Evolutionary conservation across 2,113 vertebrate genomes (phyloP).

Genomic region (Rhinolophus ferrumequinum): DNA sequence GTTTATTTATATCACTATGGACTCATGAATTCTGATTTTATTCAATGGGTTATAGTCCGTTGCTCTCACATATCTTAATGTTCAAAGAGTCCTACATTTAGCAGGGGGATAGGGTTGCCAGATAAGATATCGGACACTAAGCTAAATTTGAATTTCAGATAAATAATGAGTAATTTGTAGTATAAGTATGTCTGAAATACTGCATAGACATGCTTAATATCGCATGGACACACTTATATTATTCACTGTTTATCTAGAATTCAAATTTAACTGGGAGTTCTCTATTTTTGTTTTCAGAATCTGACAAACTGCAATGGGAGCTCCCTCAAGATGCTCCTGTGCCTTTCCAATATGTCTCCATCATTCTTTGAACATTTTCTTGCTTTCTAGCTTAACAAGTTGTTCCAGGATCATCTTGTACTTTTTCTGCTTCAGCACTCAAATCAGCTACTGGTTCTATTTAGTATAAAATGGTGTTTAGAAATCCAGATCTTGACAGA

Average conservation of each 20-base stretch:
- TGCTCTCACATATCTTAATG: background rate
- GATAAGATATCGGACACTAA: background rate
- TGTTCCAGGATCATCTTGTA: background rate
- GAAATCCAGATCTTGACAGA: background rate
- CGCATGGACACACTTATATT: background rate
- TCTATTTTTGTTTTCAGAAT: background rate
- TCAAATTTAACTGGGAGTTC: background rate
- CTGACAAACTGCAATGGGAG: background rate
- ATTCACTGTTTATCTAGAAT: background rate
- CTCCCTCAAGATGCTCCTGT: background rate
- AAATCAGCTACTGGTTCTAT: background rate
- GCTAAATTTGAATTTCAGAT: slow-evolving; percentile 16
- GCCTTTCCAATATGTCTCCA: background rate
- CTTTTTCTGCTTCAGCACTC: background rate
- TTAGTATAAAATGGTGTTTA: background rate
- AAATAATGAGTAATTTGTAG: background rate
- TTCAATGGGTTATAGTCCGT: background rate
- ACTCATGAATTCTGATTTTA: background rate
- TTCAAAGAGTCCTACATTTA: background rate
- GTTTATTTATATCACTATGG: background rate
- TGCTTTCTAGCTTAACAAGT: background rate
- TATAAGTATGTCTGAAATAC: background rate
- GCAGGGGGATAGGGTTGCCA: background rate
- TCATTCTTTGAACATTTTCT: background rate
- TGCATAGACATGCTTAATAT: background rate